Base-by-base conservation (phyloP, 1,140 invertebrate genomes). In the Phenacoccus solenopsis region DNA sequence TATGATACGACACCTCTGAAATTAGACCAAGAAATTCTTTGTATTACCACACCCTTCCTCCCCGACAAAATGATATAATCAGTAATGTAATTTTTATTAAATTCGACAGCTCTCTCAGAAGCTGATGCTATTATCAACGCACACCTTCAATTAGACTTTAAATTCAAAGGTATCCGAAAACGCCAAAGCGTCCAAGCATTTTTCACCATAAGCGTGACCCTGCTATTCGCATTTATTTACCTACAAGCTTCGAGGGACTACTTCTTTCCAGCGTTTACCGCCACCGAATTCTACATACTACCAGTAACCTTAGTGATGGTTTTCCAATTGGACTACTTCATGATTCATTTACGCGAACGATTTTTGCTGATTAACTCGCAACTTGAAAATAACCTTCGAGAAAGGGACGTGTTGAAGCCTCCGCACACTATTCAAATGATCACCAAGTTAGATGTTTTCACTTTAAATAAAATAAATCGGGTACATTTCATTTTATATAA, bases 271-370 rank as follows among this genome's bases (percentile, higher is more conserved):
- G 22, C 59, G 16, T 64, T 64, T 27, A 64, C 59, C 1, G 4
- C 22, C 25, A 4, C 25, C 1, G 59, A 64, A 64, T 64, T 64
- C 22, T 64, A 64, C 16, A 24, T 64, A 24, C 28, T 72, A 70
- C 70, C 72, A 16, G 25, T 71, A 49, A 70, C 64, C 24, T 70
- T 61, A 69, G 7, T 72, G 27, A 38, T 67, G 12, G 30, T 70
- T 56, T 68, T 69, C 67, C 71, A 71, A 69, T 32, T 71, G 21
- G 59, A 71, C 69, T 20, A 35, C 24, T 61, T 69, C 28, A 38
- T 71, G 25, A 69, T 69, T 38, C 57, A 71, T 69, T 22, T 71
- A 67, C 24, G 56, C 68, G 61, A 22, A 49, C 28, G 71, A 64
- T 69, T 69, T 12, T 64, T 64, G 10, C 38, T 69, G 24, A 67